Evolutionary conservation across 2,888 invertebrate genomes (phyloP).

Genomic region (Coenonympha glycerion): DNA sequence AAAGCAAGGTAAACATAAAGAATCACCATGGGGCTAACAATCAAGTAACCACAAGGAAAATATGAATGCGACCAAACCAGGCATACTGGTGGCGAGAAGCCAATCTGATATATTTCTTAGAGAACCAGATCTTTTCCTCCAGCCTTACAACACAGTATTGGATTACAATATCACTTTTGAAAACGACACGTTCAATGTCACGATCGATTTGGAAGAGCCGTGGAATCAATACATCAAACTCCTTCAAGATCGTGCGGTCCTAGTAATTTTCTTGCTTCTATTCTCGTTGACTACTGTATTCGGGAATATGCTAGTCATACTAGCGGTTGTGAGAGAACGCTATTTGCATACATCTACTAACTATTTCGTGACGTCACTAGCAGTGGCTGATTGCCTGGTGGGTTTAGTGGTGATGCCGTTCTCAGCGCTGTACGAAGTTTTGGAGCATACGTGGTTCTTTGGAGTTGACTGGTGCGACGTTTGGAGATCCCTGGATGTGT

Average conservation of each 20-base stretch:
- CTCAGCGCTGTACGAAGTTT: slow-evolving; percentile 91
- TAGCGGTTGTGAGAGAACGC: slow-evolving; percentile 93
- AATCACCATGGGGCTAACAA: slow-evolving; percentile 64
- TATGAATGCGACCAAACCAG: slow-evolving; percentile 65
- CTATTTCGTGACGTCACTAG: slow-evolving; percentile 97
- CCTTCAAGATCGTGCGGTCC: slow-evolving; percentile 80
- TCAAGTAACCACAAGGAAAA: slow-evolving; percentile 59
- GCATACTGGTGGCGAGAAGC: slow-evolving; percentile 64
- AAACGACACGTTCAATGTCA: slow-evolving; percentile 48
- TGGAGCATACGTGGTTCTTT: slow-evolving; percentile 94
- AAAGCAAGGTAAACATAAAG: slow-evolving; percentile 70
- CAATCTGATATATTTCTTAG: slow-evolving; percentile 54
- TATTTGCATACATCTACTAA: slow-evolving; percentile 98
- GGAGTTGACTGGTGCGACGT: slow-evolving; percentile 98
- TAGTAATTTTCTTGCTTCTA: slow-evolving; percentile 87
- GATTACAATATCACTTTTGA: slow-evolving; percentile 58
- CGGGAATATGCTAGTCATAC: slow-evolving; percentile 95
- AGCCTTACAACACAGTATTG: slow-evolving; percentile 46
- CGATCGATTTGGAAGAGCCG: slow-evolving; percentile 46
- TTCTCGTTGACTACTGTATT: slow-evolving; percentile 96
- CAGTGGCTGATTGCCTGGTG: slow-evolving; percentile 96
- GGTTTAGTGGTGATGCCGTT: slow-evolving; percentile 99
- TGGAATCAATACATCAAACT: slow-evolving; percentile 69
- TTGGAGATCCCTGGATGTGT: slow-evolving; percentile 97
- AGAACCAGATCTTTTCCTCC: slow-evolving; percentile 54